These are phyloP conservation scores for Amphiura filiformis DNA, from an alignment of 35 echinoderm and acorn worm genomes.

Conservation along the genomic window DNA sequence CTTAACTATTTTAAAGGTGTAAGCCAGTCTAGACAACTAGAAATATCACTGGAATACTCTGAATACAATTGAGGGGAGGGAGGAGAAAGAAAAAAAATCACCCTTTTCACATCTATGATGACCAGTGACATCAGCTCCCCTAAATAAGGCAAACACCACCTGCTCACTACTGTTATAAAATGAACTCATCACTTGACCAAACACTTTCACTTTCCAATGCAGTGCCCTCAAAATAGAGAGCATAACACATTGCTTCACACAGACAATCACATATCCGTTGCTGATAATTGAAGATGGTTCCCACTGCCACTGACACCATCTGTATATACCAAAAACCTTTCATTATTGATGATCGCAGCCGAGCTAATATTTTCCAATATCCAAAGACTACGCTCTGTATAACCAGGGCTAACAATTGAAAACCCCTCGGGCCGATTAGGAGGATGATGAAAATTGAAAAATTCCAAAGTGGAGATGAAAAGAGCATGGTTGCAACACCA, in stretches of 20 bases:
- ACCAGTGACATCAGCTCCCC: too few relatives aligned
- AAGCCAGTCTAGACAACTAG: too few relatives aligned
- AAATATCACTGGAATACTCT: too few relatives aligned
- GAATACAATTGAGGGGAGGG: too few relatives aligned
- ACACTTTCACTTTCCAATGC: background rate
- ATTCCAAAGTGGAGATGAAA: background rate
- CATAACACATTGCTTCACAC: background rate
- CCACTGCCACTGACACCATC: background rate
- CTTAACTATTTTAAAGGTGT: too few relatives aligned
- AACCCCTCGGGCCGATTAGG: background rate
- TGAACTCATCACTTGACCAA: background rate
- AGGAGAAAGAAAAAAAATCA: too few relatives aligned
- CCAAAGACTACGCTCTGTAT: background rate
- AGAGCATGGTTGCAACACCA: background rate
- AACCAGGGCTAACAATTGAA: background rate
- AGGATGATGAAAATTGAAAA: background rate
- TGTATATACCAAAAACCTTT: background rate
- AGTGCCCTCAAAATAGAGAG: background rate
- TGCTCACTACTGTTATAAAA: too few relatives aligned
- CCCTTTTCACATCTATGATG: too few relatives aligned
- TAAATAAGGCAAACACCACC: too few relatives aligned
- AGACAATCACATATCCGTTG: slow-evolving; percentile 1
- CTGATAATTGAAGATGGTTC: background rate
- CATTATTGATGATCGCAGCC: background rate
- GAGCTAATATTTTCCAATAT: slow-evolving; percentile 12